Conservation (phyloP, 2,888 invertebrate species). For the Drosophila aldrichi region DNA sequence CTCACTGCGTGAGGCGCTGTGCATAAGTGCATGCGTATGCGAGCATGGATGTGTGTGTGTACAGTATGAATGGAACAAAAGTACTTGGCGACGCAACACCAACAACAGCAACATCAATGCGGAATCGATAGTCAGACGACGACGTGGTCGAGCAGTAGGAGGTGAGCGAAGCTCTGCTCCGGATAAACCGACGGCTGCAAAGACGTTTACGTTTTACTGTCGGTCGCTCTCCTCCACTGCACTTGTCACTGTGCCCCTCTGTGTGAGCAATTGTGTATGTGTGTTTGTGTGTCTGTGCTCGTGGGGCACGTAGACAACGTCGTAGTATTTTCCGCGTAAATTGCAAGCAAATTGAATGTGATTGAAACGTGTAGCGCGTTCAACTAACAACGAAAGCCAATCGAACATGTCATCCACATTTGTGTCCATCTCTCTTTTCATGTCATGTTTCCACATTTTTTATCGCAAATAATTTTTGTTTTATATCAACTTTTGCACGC, state of each 20-base stretch:
- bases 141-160: slow-evolving; percentile 34
- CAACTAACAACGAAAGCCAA: slow-evolving; percentile 30
- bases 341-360: slow-evolving; percentile 74
- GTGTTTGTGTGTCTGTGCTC: slow-evolving; percentile 30
- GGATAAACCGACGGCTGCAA: slow-evolving; percentile 54
- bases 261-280: slow-evolving; percentile 11
- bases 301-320: slow-evolving; percentile 63
- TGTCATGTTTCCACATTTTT: slow-evolving; percentile 45
- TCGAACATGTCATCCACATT: slow-evolving; percentile 34
- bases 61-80: slow-evolving; percentile 76
- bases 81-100: slow-evolving; percentile 64
- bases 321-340: slow-evolving; percentile 81
- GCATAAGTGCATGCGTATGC: slow-evolving; percentile 53
- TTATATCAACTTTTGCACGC: slow-evolving; percentile 65
- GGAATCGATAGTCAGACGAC: slow-evolving; percentile 70
- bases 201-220: slow-evolving; percentile 52
- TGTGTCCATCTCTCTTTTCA: slow-evolving; percentile 36
- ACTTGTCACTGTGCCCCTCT: slow-evolving; percentile 12
- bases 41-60: slow-evolving; percentile 33
- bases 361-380: slow-evolving; percentile 43
- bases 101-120: slow-evolving; percentile 56
- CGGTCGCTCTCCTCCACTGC: slow-evolving; percentile 22
- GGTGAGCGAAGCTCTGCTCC: slow-evolving; percentile 36
- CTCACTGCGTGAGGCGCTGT: slow-evolving; percentile 43
- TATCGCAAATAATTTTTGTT: slow-evolving; percentile 44